phyloP scores from a whole-genome alignment of 2,888 invertebrate species.

The Idaea aversata region DNA sequence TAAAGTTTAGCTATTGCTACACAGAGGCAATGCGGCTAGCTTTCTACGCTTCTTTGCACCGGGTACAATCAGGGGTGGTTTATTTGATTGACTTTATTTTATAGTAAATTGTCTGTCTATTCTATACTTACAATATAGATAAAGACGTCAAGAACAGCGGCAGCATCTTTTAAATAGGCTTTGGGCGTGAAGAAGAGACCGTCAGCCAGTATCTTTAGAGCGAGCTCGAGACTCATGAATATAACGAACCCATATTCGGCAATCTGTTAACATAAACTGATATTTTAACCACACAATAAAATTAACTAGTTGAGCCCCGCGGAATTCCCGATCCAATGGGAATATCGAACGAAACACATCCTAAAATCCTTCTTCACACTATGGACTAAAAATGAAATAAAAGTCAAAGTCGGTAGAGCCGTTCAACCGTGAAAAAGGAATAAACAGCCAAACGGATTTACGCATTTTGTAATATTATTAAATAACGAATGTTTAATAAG shows the following conservation, averaged over 20 bases:
- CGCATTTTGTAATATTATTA: no score
- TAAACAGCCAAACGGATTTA: neutral
- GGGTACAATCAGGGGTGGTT: no score
- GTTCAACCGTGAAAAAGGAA: neutral
- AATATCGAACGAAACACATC: no score
- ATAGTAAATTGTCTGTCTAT: no score
- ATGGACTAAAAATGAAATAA: no score
- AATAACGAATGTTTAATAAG: neutral
- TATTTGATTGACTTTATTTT: no score
- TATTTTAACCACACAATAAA: neutral
- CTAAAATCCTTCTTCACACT: no score
- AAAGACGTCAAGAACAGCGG: slow-evolving; percentile 97
- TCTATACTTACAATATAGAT: slow-evolving; percentile 91
- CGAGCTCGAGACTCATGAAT: slow-evolving; percentile 98
- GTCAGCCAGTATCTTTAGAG: slow-evolving; percentile 97
- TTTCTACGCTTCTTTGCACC: no score
- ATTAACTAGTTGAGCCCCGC: neutral
- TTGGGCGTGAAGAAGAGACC: slow-evolving; percentile 99
- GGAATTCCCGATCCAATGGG: no score
- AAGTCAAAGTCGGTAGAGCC: neutral
- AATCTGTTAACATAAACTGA: slow-evolving; percentile 68
- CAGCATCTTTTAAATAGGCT: slow-evolving; percentile 98
- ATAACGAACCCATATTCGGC: slow-evolving; percentile 99
- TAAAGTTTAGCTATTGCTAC: no score
- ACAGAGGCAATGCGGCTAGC: no score